These are phyloP conservation scores for Falcaria lacertinaria DNA, from an alignment of 2,888 invertebrate species.

Conservation along the genomic window DNA sequence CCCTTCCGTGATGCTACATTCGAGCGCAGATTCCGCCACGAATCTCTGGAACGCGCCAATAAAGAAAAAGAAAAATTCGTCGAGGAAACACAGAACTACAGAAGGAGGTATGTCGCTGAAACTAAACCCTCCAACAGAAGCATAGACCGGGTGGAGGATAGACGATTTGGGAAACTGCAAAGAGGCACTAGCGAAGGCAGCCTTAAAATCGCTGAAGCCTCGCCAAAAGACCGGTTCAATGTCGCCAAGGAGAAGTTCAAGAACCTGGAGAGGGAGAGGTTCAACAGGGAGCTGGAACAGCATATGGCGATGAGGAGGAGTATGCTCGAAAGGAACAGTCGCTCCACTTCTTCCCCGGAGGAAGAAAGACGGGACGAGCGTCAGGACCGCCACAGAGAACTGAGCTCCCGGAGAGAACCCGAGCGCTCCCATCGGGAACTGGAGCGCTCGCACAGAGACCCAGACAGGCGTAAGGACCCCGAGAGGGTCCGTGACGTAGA, in stretches of 20 bases:
- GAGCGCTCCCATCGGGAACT: constrained; percentile 66
- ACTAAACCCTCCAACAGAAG: constrained; percentile 68
- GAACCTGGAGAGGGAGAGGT: constrained; percentile 86
- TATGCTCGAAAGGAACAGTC: constrained; percentile 73
- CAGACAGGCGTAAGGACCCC: constrained; percentile 56
- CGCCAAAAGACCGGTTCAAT: constrained; percentile 89
- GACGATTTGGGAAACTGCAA: constrained; percentile 64
- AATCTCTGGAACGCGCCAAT: constrained; percentile 56
- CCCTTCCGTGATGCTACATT: constrained; percentile 63
- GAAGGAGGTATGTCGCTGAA: constrained; percentile 74
- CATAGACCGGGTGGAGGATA: constrained; percentile 68
- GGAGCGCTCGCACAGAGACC: constrained; percentile 54
- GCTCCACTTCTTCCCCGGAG: constrained; percentile 77
- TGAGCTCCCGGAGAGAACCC: constrained; percentile 65
- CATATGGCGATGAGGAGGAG: constrained; percentile 75
- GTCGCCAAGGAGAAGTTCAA: constrained; percentile 93
- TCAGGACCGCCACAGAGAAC: constrained; percentile 63
- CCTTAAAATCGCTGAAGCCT: constrained; percentile 62
- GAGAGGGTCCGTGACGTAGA: constrained; percentile 55
- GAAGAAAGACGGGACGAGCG: constrained; percentile 75
- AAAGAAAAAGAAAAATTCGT: constrained; percentile 65
- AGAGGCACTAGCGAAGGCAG: constrained; percentile 70
- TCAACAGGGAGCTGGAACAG: constrained; percentile 77
- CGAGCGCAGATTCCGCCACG: constrained; percentile 67
- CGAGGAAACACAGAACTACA: constrained; percentile 58